phyloP scores from a whole-genome alignment of 1,140 invertebrate species.

The Rhyacophila brunnea region DNA sequence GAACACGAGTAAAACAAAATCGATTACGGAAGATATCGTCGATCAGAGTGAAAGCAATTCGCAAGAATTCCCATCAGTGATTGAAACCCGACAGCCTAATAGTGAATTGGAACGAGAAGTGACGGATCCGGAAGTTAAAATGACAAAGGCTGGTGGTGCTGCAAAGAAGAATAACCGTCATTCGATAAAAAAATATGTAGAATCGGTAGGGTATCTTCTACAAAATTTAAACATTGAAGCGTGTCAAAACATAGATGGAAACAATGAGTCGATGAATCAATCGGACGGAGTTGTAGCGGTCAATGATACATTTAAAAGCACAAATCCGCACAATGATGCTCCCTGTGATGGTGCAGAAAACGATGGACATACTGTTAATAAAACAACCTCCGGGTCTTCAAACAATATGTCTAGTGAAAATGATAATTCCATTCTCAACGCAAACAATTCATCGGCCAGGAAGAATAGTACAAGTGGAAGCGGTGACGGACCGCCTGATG shows the following conservation, averaged over 20 bases:
- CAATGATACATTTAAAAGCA: too few relatives aligned
- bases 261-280: neutral
- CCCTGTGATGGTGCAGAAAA: too few relatives aligned
- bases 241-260: slow-evolving; percentile 1
- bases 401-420: neutral
- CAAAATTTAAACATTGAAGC: slow-evolving; percentile 41
- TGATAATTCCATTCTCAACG: neutral
- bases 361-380: too few relatives aligned
- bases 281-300: too few relatives aligned
- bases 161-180: neutral
- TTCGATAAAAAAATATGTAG: slow-evolving; percentile 40
- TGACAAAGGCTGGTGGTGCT: neutral
- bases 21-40: slow-evolving; percentile 38
- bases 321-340: too few relatives aligned
- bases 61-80: slow-evolving; percentile 49
- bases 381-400: too few relatives aligned
- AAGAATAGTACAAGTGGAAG: neutral
- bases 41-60: slow-evolving; percentile 51
- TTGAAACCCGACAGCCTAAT: slow-evolving; percentile 38
- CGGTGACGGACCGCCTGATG: slow-evolving; percentile 12
- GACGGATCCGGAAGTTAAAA: neutral
- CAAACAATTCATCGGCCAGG: neutral
- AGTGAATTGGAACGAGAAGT: neutral
- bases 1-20: neutral
- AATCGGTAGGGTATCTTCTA: slow-evolving; percentile 50